Evolutionary conservation across 2,113 vertebrate genomes (phyloP).

Genomic region (Equus przewalskii): DNA sequence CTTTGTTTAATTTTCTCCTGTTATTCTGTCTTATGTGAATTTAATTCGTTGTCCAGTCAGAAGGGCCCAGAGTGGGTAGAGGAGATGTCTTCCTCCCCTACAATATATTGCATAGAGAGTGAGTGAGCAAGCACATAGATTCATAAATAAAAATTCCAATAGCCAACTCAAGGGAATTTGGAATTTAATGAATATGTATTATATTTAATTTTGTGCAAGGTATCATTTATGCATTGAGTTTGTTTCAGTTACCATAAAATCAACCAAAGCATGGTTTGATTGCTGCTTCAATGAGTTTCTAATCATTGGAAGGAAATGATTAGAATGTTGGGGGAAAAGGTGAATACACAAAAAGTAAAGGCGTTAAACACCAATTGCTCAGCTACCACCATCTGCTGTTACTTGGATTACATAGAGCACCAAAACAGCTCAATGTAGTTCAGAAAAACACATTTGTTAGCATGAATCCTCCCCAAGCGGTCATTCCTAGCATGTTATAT

Average conservation of each 20-base stretch:
- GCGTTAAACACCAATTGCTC: not conserved
- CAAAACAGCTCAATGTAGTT: not conserved
- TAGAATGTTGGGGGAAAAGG: not conserved
- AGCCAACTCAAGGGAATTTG: not conserved
- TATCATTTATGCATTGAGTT: not conserved
- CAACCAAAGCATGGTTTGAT: not conserved
- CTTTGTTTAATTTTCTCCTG: too few species aligned
- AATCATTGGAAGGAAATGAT: not conserved
- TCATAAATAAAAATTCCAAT: not conserved
- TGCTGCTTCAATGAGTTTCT: not conserved
- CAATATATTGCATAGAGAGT: not conserved
- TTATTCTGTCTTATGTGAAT: too few species aligned
- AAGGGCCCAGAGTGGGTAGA: too few species aligned
- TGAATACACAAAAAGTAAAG: not conserved
- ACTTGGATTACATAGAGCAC: not conserved
- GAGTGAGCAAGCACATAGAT: not conserved
- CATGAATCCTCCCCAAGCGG: not conserved
- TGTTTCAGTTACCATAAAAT: slow-evolving; percentile 17
- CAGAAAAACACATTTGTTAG: not conserved
- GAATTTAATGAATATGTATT: not conserved
- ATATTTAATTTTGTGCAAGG: not conserved
- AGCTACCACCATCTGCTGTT: not conserved
- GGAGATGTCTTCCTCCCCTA: too few species aligned
- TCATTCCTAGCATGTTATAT: not conserved
- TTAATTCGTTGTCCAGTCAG: too few species aligned